Evolutionary conservation across 53 echinoderm and acorn worm species (phyloP).

Genomic region (Echinometra lucunter): DNA sequence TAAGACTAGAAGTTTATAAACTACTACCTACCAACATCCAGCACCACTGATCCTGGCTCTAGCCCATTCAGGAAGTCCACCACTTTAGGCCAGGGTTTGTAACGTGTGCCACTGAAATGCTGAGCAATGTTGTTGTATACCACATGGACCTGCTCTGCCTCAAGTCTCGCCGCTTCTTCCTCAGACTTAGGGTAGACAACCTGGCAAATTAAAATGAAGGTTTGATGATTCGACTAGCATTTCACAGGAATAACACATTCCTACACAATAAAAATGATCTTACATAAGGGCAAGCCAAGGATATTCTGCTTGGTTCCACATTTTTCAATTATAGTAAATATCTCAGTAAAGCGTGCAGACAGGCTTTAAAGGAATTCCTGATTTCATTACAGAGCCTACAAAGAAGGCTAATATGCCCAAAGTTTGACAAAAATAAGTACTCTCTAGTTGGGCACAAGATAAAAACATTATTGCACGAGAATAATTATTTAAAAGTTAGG

Average conservation of each 20-base stretch:
- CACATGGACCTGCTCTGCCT: conserved; percentile 85
- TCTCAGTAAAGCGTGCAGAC: no score
- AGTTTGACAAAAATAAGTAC: no score
- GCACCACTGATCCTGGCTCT: conserved; percentile 75
- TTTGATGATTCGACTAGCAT: background rate
- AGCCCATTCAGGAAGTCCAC: conserved; percentile 78
- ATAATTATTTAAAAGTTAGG: background rate
- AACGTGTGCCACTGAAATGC: conserved; percentile 97
- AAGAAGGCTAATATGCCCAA: no score
- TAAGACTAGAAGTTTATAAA: no score
- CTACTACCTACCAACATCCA: conserved; percentile 89
- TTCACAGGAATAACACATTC: background rate
- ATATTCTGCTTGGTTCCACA: no score
- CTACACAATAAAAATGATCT: background rate
- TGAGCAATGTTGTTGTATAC: conserved; percentile 93
- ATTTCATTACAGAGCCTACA: no score
- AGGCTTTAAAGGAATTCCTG: no score
- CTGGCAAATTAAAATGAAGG: background rate
- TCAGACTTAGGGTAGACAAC: conserved; percentile 79
- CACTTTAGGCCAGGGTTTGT: conserved; percentile 95
- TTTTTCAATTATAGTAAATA: no score
- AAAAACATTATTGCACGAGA: background rate
- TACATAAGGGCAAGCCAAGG: background rate
- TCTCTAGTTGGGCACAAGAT: background rate
- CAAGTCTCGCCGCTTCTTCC: conserved; percentile 80